Evolutionary conservation across 2,888 invertebrate genomes (phyloP), one percentile per base, ranked within the genome.

Genomic region (Synergus japonicus): DNA sequence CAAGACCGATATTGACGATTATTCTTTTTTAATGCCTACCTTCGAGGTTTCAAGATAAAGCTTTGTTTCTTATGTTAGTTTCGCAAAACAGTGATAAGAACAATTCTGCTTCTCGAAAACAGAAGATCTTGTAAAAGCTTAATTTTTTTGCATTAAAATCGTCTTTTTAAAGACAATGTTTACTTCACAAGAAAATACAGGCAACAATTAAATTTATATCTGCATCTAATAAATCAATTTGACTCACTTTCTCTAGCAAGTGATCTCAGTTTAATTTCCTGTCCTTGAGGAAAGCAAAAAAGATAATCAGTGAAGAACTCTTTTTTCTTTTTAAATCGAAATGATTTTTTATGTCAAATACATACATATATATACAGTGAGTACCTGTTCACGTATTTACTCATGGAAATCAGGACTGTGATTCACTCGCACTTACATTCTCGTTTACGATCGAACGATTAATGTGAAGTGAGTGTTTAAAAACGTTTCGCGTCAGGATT

Each of bases 381-480:
- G 78, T 67, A 80, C 64, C 79, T 69, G 67, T 78, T 81, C 84
- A 76, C 81, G 83, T 81, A 80, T 79, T 79, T 79, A 79, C 82
- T 79, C 77, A 81, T 82, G 82, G 80, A 83, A 83, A 82, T 83
- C 79, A 79, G 79, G 83, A 82, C 80, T 82, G 83, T 84, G 83
- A 82, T 83, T 84, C 83, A 82, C 78, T 85, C 81, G 82, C 80
- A 85, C 79, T 83, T 82, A 77, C 76, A 76, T 77, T 81, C 77
- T 81, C 82, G 81, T 83, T 82, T 82, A 82, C 84, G 85, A 86
- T 85, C 78, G 66, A 76, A 64, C 81, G 81, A 83, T 83, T 83
- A 84, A 83, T 80, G 83, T 76, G 49, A 54, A 58, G 65, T 18
- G 49, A 41, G 58, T 13, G 79, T 69, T 49, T 69, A 29, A 69